Base-by-base conservation (phyloP, 2,797 vertebrate genomes). In the Neostethus bicornis region DNA sequence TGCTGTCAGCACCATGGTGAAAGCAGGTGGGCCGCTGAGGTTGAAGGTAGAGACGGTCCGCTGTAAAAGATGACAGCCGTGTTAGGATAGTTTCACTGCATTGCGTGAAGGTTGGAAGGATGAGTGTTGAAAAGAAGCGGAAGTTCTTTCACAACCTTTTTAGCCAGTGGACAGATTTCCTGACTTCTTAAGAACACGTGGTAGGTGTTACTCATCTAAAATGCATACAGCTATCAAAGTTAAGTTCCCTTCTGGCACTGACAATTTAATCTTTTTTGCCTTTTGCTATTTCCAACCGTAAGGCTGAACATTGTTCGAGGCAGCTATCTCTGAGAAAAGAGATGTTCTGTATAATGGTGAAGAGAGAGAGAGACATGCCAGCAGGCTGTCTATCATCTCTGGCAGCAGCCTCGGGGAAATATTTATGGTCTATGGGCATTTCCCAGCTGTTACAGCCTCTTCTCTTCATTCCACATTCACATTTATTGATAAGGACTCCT, bases 1-100 rank as follows among this genome's bases (percentile, higher is more conserved):
- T n/a, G 69, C 83, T 89, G 86, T 88, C 88, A 84, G 78, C 49
- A 2, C 64, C 23, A 65, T 17, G 58, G 73, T 77, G 80, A 75
- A 72, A 70, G 71, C 84, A 82, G 80, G 75, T 73, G 70, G 72
- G 64, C 60, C 74, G 54, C 85, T 50, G 71, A 70, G 65, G 70
- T 42, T 69, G 61, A 54, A 71, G 54, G 73, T 73, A 77, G 70
- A 75, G 81, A 60, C 2, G 11, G 52, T 68, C 61, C 60, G 55
- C 57, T 74, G 79, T 82, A 76, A 82, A 69, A 46, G 66, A 79
- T 88, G 83, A 80, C 85, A 78, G 71, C 49, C 42, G 59, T 49
- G 72, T 65, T 68, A 73, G 73, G 75, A 59, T 67, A 52, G 54
- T 76, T 79, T 79, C 60, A 55, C 37, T 39, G 66, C 32, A 19